A percentile compares a stretch with the other conserved stretches of the same genome.
Conservation (phyloP, 1,140 invertebrate genomes). For the Bombus balteatus region DNA sequence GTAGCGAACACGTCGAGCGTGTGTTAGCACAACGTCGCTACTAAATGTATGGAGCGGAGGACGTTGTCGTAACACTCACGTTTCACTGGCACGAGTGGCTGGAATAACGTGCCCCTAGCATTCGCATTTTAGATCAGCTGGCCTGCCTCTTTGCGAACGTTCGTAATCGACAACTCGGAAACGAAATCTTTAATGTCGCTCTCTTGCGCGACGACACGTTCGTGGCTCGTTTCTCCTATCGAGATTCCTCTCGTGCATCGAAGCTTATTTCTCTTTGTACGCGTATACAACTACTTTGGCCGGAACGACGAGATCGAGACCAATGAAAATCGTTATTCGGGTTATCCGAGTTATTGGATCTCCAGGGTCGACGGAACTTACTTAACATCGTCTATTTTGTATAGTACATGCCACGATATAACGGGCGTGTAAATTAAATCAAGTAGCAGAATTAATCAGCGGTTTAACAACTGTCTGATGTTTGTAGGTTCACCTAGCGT, state of each 20-base stretch:
- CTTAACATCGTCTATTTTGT: background rate
- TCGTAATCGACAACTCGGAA: background rate
- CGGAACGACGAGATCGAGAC: background rate
- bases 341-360: background rate
- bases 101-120: constrained; percentile 51
- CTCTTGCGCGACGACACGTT: background rate
- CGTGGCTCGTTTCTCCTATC: constrained; percentile 22
- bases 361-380: background rate
- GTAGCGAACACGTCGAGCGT: constrained; percentile 50
- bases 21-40: constrained; percentile 57
- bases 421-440: background rate
- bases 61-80: constrained; percentile 66
- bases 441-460: background rate
- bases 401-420: background rate
- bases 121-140: constrained; percentile 64
- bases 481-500: background rate
- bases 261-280: too few relatives aligned
- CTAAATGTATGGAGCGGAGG: constrained; percentile 59
- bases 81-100: constrained; percentile 55
- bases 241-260: background rate
- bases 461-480: background rate
- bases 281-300: too few relatives aligned
- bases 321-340: background rate
- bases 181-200: constrained; percentile 24
- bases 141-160: background rate